A percentile compares a stretch with the other conserved stretches of the same genome.
Evolutionary conservation across 2,797 vertebrate species (phyloP).

Genomic region (Furcifer pardalis): DNA sequence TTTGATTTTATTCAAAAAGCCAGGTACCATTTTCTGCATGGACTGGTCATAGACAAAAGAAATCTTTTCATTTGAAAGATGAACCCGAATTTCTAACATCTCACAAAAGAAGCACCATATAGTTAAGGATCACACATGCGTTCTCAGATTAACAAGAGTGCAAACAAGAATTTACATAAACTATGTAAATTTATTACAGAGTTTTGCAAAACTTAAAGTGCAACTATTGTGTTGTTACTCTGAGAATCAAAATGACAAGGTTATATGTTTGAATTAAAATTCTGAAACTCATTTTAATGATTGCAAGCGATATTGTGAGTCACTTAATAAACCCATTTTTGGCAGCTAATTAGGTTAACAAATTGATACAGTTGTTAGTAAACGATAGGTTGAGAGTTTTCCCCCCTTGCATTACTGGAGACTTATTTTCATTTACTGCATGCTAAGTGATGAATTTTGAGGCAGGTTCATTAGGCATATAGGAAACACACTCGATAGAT

Average conservation of each 20-base stretch:
- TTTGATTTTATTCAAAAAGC: not conserved
- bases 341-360: constrained; percentile 55
- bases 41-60: not conserved
- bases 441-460: constrained; percentile 54
- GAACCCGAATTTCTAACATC: not conserved
- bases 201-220: constrained; percentile 17
- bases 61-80: not conserved
- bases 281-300: constrained; percentile 54
- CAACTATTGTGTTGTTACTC: constrained; percentile 19
- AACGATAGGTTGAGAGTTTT: constrained; percentile 44
- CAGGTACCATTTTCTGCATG: not conserved
- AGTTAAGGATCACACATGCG: no score
- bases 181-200: constrained; percentile 26
- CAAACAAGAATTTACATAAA: no score
- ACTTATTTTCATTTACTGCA: constrained; percentile 50
- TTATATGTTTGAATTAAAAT: constrained; percentile 32
- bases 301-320: constrained; percentile 29
- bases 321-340: constrained; percentile 51
- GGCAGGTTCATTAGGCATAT: constrained; percentile 42
- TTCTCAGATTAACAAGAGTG: no score
- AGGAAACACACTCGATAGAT: constrained; percentile 41
- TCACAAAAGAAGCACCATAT: not conserved
- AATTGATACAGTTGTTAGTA: constrained; percentile 35
- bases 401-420: constrained; percentile 20
- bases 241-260: constrained; percentile 9